A percentile compares a stretch with the other conserved stretches of the same genome.
Evolutionary conservation across 2,797 vertebrate species (phyloP).

Genomic region (Scolopax bukidnonensis): DNA sequence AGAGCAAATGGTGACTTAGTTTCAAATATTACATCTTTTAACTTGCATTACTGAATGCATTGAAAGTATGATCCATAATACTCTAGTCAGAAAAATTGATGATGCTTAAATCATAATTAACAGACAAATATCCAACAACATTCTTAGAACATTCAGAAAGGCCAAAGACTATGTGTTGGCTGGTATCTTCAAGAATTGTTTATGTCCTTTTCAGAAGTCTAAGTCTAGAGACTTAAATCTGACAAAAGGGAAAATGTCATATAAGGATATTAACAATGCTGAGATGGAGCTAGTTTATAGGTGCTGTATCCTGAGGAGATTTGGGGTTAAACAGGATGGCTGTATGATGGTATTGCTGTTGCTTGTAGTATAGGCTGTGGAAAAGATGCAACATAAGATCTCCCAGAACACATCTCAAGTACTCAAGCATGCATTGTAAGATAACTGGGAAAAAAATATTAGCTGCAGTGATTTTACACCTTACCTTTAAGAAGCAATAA

Average conservation of each 20-base stretch:
- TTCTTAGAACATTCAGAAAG: neutral
- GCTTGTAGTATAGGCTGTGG: neutral
- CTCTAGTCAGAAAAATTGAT: neutral
- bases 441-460: neutral
- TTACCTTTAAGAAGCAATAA: neutral
- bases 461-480: neutral
- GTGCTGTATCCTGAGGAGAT: neutral
- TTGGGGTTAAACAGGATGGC: neutral
- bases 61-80: neutral
- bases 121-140: neutral
- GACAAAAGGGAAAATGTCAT: neutral
- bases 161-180: neutral
- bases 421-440: neutral
- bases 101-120: neutral
- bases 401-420: neutral
- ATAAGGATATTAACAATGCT: neutral
- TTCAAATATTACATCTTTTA: neutral
- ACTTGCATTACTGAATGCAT: neutral
- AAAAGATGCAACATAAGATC: neutral
- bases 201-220: neutral
- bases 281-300: neutral
- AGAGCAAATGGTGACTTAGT: neutral
- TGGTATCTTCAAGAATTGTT: neutral
- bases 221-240: neutral
- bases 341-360: neutral